A percentile compares a stretch with the other conserved stretches of the same genome.
Evolutionary conservation across 2,797 vertebrate species (phyloP).

Genomic region (Sebastes taczanowskii): DNA sequence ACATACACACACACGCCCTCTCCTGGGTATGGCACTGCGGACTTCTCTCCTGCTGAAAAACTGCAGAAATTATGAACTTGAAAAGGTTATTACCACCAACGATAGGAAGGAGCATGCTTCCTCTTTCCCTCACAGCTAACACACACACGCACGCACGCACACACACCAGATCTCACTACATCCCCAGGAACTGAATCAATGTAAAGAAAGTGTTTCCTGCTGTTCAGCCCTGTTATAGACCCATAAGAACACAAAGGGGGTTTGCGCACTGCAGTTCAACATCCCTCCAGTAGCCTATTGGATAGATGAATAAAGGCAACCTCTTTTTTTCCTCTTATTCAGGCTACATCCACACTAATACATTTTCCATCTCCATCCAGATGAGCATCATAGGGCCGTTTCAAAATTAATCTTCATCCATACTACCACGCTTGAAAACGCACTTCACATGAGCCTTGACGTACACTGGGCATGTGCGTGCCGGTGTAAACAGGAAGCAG

Average conservation of each 20-base stretch:
- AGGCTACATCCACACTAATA: not conserved
- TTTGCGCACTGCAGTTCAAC: conserved; percentile 9
- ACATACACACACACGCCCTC: conserved; percentile 4
- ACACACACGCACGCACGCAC: conserved; percentile 7
- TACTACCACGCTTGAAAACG: no score
- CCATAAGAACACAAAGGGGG: not conserved
- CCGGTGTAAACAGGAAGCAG: no score
- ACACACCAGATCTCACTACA: conserved; percentile 13
- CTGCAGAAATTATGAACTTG: conserved; percentile 57
- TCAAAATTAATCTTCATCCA: no score
- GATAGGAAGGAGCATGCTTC: conserved; percentile 63
- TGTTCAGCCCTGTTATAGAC: conserved; percentile 16
- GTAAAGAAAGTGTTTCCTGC: conserved; percentile 15
- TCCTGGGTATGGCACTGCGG: conserved; percentile 50
- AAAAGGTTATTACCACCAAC: conserved; percentile 56
- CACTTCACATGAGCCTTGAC: no score
- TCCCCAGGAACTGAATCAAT: conserved; percentile 33
- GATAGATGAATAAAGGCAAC: not conserved
- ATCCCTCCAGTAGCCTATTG: not conserved
- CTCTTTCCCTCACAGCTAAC: conserved; percentile 34
- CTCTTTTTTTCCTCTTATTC: not conserved
- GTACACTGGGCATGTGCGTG: no score
- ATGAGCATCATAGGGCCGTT: no score
- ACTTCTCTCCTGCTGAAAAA: conserved; percentile 60
- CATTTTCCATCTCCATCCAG: no score